phyloP scores from a whole-genome alignment of 2,797 vertebrate genomes.

The Phrynocephalus forsythii region DNA sequence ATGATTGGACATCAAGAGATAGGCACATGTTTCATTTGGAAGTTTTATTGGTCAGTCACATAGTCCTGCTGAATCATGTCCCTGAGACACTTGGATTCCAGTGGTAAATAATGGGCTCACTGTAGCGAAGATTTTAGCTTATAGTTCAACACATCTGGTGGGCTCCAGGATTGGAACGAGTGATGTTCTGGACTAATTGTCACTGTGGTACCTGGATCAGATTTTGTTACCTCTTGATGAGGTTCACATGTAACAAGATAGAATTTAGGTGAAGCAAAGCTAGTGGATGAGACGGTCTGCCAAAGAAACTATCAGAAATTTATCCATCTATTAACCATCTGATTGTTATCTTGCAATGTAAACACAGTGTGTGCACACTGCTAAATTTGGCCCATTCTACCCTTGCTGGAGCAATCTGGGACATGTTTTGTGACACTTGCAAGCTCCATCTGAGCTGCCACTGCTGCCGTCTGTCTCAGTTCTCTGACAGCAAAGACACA shows the following conservation, averaged over 20 bases:
- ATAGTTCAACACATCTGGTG: neutral
- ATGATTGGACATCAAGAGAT: no score
- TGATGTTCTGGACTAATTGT: neutral
- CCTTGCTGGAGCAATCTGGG: neutral
- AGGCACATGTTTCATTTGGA: no score
- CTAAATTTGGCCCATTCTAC: conserved; percentile 9
- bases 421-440: conserved; percentile 4
- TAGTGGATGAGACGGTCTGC: neutral
- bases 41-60: no score
- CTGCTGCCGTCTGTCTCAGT: conserved; percentile 18
- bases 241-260: neutral
- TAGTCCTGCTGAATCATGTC: no score
- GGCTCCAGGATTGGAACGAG: neutral
- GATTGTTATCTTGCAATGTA: conserved; percentile 6
- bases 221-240: neutral
- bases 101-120: no score
- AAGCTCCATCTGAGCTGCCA: conserved; percentile 17
- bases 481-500: neutral
- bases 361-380: neutral
- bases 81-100: no score
- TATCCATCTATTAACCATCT: neutral
- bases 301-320: neutral
- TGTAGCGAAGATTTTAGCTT: no score
- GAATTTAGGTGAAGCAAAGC: neutral
- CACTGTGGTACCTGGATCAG: neutral